Evolutionary conservation across 2,888 invertebrate species (phyloP).

Genomic region (Acutogordius australiensis): DNA sequence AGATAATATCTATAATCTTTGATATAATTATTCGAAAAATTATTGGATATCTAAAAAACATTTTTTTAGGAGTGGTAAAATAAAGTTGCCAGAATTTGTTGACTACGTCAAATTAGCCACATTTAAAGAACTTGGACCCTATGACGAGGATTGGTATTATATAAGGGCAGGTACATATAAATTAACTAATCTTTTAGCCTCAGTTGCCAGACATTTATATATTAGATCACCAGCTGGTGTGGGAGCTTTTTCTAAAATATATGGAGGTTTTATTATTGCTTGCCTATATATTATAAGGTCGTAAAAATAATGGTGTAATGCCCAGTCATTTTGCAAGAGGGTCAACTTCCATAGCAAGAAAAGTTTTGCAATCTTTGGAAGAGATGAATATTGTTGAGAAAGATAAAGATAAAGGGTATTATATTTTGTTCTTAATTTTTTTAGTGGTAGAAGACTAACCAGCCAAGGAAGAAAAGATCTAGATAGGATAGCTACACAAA

Average conservation of each 20-base stretch:
- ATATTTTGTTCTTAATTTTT: no score
- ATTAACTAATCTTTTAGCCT: conserved; percentile 35
- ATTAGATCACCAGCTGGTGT: conserved; percentile 82
- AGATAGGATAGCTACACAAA: conserved; percentile 85
- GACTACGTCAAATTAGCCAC: conserved; percentile 76
- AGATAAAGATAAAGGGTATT: conserved; percentile 36
- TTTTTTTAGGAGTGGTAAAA: conserved; percentile 20
- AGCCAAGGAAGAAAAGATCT: conserved; percentile 71
- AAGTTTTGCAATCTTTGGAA: conserved; percentile 70
- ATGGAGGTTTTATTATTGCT: no score
- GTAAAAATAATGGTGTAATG: conserved; percentile 72
- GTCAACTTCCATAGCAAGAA: conserved; percentile 59
- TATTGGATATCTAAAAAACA: conserved; percentile 6
- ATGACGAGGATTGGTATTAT: conserved; percentile 92
- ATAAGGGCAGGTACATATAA: conserved; percentile 34
- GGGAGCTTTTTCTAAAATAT: conserved; percentile 75
- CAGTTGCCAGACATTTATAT: conserved; percentile 74
- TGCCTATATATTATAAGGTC: conserved; percentile 26
- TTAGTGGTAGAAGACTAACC: conserved; percentile 58
- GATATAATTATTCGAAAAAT: neutral
- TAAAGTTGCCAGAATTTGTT: conserved; percentile 77
- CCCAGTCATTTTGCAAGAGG: conserved; percentile 80
- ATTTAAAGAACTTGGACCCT: conserved; percentile 83
- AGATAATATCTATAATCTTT: conserved; percentile 8
- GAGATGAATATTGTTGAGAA: conserved; percentile 58